A percentile compares a stretch with the other conserved stretches of the same genome.
Conservation (phyloP, 2,797 vertebrate species). For the Characodon lateralis region DNA sequence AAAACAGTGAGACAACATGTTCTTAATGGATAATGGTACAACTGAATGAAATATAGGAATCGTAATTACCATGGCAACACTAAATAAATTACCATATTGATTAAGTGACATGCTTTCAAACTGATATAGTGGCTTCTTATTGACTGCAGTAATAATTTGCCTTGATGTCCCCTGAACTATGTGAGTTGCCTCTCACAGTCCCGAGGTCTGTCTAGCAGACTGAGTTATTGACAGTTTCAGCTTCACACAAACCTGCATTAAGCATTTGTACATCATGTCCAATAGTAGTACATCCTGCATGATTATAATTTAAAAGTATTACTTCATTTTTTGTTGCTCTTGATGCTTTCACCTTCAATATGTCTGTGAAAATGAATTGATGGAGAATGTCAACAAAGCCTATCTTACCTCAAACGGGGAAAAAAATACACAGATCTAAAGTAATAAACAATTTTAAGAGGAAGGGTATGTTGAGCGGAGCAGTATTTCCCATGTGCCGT, state of each 20-base stretch:
- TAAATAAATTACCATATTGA: slow-evolving; percentile 33
- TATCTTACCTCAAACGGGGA: background rate
- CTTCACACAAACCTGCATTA: slow-evolving; percentile 33
- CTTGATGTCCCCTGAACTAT: slow-evolving; percentile 32
- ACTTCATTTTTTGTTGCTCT: background rate
- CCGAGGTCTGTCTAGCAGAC: slow-evolving; percentile 33
- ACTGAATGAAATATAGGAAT: slow-evolving; percentile 38
- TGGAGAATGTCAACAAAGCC: background rate
- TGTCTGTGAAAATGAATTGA: slow-evolving; percentile 4
- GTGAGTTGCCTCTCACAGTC: slow-evolving; percentile 31
- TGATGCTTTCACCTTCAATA: background rate
- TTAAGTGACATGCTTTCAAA: slow-evolving; percentile 37
- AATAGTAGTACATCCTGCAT: background rate
- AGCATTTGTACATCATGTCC: background rate
- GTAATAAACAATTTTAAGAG: background rate
- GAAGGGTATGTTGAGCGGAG: slow-evolving; percentile 1
- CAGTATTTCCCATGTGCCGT: slow-evolving; percentile 18
- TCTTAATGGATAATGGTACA: slow-evolving; percentile 5
- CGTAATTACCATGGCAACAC: slow-evolving; percentile 47
- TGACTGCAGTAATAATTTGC: slow-evolving; percentile 40
- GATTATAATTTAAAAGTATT: too few species aligned
- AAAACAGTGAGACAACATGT: slow-evolving; percentile 21
- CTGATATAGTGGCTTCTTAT: slow-evolving; percentile 13
- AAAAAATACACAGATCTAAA: slow-evolving; percentile 11
- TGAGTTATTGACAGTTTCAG: slow-evolving; percentile 49